Conservation (phyloP, 2,888 invertebrate genomes). For the Iphiclides podalirius region DNA sequence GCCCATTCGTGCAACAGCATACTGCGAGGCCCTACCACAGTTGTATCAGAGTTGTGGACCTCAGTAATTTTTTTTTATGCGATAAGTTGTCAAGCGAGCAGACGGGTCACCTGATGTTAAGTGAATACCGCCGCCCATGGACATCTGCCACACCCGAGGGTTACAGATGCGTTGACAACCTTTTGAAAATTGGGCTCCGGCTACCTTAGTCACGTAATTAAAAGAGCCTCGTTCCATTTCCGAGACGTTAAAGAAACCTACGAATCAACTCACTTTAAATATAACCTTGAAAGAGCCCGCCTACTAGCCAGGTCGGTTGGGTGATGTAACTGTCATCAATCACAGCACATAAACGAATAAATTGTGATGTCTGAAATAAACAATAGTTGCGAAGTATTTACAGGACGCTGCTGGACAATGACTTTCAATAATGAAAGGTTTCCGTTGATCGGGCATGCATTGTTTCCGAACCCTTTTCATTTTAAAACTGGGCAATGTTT, state of each 20-base stretch:
- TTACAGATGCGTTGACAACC: too few relatives aligned
- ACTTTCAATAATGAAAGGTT: not conserved
- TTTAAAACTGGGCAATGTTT: too few relatives aligned
- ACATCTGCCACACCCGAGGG: too few relatives aligned
- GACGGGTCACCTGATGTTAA: too few relatives aligned
- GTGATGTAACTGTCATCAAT: conserved; percentile 15
- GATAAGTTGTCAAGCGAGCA: not conserved
- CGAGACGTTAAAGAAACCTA: conserved; percentile 10
- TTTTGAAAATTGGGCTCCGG: too few relatives aligned
- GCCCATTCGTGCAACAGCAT: too few relatives aligned
- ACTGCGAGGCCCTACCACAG: too few relatives aligned
- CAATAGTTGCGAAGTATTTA: not conserved
- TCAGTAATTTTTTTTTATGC: too few relatives aligned
- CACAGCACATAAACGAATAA: conserved; percentile 5
- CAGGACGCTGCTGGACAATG: not conserved
- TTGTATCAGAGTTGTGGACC: too few relatives aligned
- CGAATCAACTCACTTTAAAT: conserved; percentile 18
- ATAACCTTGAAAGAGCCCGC: conserved; percentile 13
- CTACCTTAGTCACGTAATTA: not conserved
- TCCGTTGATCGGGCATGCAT: conserved; percentile 7
- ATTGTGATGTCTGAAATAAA: not conserved
- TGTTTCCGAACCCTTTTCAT: conserved; percentile 1
- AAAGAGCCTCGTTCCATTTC: conserved; percentile 13
- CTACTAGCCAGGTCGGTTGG: conserved; percentile 8
- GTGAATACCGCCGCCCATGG: too few relatives aligned